A percentile compares a stretch with the other conserved stretches of the same genome.
These are phyloP conservation scores for Acropternis orthonyx DNA, from an alignment of 2,797 vertebrate species.

Conservation along the genomic window DNA sequence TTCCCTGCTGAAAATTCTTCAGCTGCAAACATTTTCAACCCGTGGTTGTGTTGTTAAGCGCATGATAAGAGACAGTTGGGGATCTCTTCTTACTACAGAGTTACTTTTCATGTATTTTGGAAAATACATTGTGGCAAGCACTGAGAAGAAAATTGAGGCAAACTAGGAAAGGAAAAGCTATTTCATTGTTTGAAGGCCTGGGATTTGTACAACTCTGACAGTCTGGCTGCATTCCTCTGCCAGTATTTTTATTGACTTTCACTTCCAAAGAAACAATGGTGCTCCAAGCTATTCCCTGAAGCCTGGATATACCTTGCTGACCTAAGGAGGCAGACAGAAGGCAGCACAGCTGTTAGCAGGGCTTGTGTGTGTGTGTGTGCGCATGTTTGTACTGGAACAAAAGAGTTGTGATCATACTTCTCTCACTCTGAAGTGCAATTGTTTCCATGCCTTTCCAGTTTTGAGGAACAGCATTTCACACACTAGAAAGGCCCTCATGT, in stretches of 20 bases:
- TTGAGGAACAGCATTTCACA: neutral
- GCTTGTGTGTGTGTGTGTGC: neutral
- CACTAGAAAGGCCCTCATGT: neutral
- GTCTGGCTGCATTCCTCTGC: conserved; percentile 15
- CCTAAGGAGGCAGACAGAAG: neutral
- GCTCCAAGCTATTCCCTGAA: neutral
- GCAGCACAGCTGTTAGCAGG: neutral
- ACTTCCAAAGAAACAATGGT: conserved; percentile 1
- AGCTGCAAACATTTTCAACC: neutral
- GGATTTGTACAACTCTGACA: neutral
- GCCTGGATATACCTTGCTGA: neutral
- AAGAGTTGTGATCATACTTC: neutral
- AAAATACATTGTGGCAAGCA: neutral
- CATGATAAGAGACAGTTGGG: neutral
- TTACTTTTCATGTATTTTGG: neutral
- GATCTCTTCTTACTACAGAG: neutral
- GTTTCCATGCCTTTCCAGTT: neutral
- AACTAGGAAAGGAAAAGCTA: neutral
- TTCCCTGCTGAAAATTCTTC: neutral
- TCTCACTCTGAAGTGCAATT: neutral
- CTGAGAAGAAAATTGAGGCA: neutral
- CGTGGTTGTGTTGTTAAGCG: neutral
- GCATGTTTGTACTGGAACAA: neutral
- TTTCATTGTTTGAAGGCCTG: conserved; percentile 8
- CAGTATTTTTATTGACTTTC: conserved; percentile 33